These are phyloP conservation scores for Ophioninae sp. DNA, from an alignment of 2,888 invertebrate species.

Conservation along the genomic window DNA sequence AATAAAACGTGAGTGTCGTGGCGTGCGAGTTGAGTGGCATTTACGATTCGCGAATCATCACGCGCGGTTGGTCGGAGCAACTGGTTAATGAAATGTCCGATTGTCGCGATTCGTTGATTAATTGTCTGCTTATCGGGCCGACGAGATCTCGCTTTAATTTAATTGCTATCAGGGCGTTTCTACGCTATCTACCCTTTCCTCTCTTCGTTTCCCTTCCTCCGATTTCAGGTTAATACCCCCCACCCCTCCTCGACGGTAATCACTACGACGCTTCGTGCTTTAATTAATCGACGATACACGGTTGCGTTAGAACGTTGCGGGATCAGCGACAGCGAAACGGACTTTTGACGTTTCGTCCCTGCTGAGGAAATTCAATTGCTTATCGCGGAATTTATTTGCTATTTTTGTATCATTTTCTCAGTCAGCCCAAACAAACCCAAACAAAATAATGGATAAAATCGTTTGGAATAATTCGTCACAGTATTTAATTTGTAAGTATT, in stretches of 20 bases:
- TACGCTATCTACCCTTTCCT: constrained; percentile 46
- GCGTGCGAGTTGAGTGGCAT: constrained; percentile 36
- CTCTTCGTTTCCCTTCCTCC: constrained; percentile 17
- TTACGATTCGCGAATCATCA: constrained; percentile 67
- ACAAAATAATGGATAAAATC: too few species aligned
- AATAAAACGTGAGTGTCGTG: constrained; percentile 18
- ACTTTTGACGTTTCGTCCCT: constrained; percentile 51
- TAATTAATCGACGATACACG: constrained; percentile 55
- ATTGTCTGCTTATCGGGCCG: constrained; percentile 74
- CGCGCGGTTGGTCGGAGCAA: constrained; percentile 60
- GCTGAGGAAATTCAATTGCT: constrained; percentile 51
- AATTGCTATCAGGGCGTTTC: constrained; percentile 75
- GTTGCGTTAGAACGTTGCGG: not conserved
- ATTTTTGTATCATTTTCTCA: too few species aligned
- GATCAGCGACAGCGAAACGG: constrained; percentile 49
- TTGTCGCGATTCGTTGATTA: constrained; percentile 76
- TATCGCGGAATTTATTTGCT: not conserved
- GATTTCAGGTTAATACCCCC: constrained; percentile 29
- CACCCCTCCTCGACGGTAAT: constrained; percentile 23
- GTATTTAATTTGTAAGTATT: too few species aligned
- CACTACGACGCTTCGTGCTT: constrained; percentile 40
- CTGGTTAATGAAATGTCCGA: constrained; percentile 76
- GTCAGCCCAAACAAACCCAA: too few species aligned
- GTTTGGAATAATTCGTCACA: too few species aligned
- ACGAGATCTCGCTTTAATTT: constrained; percentile 76